Percentiles rank a stretch among this genome's conserved stretches.
phyloP scores from a whole-genome alignment of 2,888 invertebrate species.

The Tineola bisselliella region DNA sequence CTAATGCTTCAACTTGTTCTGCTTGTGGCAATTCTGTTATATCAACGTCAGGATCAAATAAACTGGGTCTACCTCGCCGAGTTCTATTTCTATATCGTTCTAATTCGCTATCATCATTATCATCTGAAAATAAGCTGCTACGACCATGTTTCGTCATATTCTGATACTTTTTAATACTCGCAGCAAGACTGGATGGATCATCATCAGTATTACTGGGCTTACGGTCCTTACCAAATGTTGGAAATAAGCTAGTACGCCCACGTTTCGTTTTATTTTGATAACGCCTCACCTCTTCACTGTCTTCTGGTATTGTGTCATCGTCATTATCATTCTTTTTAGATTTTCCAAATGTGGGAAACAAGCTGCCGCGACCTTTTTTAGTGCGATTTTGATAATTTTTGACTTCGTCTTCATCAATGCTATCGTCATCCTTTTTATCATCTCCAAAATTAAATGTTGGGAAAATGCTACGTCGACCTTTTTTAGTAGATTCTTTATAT shows the following conservation, averaged over 20 bases:
- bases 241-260: conserved; percentile 50
- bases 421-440: conserved; percentile 28
- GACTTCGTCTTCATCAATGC: conserved; percentile 15
- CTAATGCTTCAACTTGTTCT: conserved; percentile 72
- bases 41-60: conserved; percentile 56
- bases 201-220: conserved; percentile 38
- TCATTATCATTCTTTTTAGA: conserved; percentile 38
- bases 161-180: conserved; percentile 50
- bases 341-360: conserved; percentile 17
- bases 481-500: conserved; percentile 48
- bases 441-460: conserved; percentile 51
- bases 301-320: conserved; percentile 49
- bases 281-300: conserved; percentile 52
- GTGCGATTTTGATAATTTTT: conserved; percentile 15
- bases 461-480: conserved; percentile 52
- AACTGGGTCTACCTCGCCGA: conserved; percentile 49
- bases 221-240: conserved; percentile 52
- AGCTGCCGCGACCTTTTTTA: conserved; percentile 14
- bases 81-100: conserved; percentile 49
- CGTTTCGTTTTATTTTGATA: conserved; percentile 51
- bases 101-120: conserved; percentile 36
- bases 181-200: conserved; percentile 25
- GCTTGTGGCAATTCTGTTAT: conserved; percentile 44
- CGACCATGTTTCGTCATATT: conserved; percentile 40
- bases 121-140: conserved; percentile 35